These are phyloP conservation scores for Prionailurus bengalensis DNA, from an alignment of 2,113 vertebrate genomes.

Conservation along the genomic window DNA sequence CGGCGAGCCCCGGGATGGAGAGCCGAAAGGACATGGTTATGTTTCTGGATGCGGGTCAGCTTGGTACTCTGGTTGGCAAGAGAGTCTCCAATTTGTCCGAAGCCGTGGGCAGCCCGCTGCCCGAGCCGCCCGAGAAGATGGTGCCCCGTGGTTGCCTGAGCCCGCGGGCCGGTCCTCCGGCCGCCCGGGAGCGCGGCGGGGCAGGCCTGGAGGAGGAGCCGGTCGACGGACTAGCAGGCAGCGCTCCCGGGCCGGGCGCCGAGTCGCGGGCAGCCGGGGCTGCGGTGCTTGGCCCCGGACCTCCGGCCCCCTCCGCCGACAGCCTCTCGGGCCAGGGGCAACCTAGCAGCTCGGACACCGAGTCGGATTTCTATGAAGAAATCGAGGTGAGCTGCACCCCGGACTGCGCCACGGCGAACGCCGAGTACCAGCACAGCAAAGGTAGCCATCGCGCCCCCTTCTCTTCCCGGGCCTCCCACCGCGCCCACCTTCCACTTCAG, in stretches of 20 bases:
- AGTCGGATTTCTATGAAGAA: constrained; percentile 99
- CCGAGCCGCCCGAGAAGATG: constrained; percentile 92
- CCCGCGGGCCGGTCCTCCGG: constrained; percentile 90
- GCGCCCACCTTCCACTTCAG: constrained; percentile 68
- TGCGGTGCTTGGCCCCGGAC: constrained; percentile 87
- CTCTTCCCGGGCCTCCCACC: constrained; percentile 47
- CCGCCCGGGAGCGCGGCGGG: constrained; percentile 89
- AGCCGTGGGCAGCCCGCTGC: constrained; percentile 89
- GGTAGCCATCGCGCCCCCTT: constrained; percentile 89
- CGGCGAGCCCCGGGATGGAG: constrained; percentile 91
- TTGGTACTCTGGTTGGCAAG: constrained; percentile 92
- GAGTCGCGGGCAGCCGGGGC: constrained; percentile 90
- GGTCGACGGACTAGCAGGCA: constrained; percentile 89
- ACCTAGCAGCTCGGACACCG: constrained; percentile 97
- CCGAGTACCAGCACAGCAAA: constrained; percentile 96
- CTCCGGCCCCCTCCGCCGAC: constrained; percentile 86
- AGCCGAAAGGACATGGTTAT: constrained; percentile 95
- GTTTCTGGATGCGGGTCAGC: constrained; percentile 94
- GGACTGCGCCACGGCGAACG: constrained; percentile 92
- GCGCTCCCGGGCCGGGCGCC: constrained; percentile 87
- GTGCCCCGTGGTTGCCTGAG: constrained; percentile 91
- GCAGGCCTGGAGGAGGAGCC: constrained; percentile 80
- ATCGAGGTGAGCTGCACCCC: constrained; percentile 99
- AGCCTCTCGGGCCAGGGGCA: constrained; percentile 91
- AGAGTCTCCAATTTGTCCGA: constrained; percentile 91